Base-by-base conservation (phyloP, 2,888 invertebrate genomes). In the Priocnemis perturbator region DNA sequence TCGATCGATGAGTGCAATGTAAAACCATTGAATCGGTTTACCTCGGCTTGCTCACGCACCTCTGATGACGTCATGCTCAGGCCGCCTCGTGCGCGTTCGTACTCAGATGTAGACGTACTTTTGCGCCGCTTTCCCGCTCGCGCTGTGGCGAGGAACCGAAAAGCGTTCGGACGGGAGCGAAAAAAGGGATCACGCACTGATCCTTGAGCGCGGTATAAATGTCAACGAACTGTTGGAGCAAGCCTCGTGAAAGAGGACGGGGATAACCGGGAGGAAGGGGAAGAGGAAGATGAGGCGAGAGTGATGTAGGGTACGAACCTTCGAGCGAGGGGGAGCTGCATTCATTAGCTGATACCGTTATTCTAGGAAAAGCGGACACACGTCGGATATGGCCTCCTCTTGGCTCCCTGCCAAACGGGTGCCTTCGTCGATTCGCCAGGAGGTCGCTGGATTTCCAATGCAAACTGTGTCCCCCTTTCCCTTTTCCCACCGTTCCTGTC, bases 381-480 rank as follows among this genome's bases (percentile, higher is more conserved):
- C 65, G 60, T 72, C 45, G 69, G 68, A 71, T 71, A 69, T 64
- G 73, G 68, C 56, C 55, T 67, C 44, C 7, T 15, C 48, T 44
- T 69, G 75, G 78, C 70, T 44, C 14, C 11, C 7, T n/a, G 71
- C 76, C 79, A 76, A 68, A 20, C 45, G 23, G 60, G 23, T 57
- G 45, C 55, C 44, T 56, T 26, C 58, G 47, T 60, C 64, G 30
- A 69, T 59, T 76, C 60, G 19, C 62, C 26, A 58, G 64, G 63
- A 59, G 11, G 60, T 58, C 50, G 59, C 50, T 56, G 59, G 60
- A 55, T 68, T 72, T 81, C 61, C 69, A 67, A 72, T 71, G 60
- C 72, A 72, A 78, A 71, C 71, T 71, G 17, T 37, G 45, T 11
- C 26, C 21, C n/a, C 26, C 15, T 14, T 62, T 23, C 48, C 30